Conservation (phyloP, 1,140 invertebrate genomes). For the Eriosoma lanigerum region DNA sequence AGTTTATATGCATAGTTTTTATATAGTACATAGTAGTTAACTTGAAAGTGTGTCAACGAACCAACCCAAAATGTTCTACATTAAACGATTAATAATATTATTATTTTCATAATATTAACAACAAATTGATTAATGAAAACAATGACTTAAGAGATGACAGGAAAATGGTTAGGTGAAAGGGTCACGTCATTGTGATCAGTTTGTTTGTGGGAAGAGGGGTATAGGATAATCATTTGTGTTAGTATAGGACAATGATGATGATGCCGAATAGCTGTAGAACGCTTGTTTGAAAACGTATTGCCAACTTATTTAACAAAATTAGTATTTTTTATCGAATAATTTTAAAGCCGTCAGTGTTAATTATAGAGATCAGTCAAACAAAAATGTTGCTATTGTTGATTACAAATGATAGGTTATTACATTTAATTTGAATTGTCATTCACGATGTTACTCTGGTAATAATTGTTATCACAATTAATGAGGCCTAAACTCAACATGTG, state of each 20-base stretch:
- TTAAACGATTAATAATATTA: not conserved
- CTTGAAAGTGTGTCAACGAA: not conserved
- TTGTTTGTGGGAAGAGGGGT: too few species aligned
- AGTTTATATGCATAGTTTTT: too few species aligned
- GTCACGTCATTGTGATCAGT: not conserved
- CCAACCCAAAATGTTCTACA: not conserved
- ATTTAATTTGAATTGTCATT: not conserved
- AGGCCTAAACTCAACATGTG: not conserved
- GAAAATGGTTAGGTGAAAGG: not conserved
- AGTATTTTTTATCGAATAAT: slow-evolving; percentile 22
- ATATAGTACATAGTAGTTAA: too few species aligned
- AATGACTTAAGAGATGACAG: not conserved
- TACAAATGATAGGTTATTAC: not conserved
- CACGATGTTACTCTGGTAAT: not conserved
- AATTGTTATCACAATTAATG: not conserved
- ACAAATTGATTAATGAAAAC: not conserved
- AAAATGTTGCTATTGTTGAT: not conserved
- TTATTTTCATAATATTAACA: not conserved
- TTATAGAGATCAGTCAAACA: not conserved
- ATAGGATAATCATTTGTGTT: slow-evolving; percentile 6
- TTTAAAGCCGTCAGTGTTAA: not conserved
- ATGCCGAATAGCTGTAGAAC: not conserved
- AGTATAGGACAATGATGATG: not conserved
- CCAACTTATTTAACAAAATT: not conserved
- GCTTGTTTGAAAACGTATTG: slow-evolving; percentile 1